A percentile compares a stretch with the other conserved stretches of the same genome.
These are phyloP conservation scores for Psittacula echo DNA, from an alignment of 2,797 vertebrate genomes.

Conservation along the genomic window DNA sequence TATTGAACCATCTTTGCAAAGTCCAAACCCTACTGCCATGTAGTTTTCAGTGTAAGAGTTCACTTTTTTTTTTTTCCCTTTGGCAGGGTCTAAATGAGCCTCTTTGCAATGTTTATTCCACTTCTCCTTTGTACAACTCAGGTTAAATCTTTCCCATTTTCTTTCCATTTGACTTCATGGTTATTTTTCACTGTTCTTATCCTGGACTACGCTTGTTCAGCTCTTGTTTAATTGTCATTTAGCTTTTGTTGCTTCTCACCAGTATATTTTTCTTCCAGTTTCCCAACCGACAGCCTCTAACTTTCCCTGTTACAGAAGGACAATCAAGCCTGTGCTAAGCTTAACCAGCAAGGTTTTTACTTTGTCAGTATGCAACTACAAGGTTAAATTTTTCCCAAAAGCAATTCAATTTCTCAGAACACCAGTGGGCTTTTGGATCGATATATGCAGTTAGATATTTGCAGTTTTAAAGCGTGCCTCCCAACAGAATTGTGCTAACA, in stretches of 20 bases:
- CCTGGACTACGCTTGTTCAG: background rate
- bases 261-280: background rate
- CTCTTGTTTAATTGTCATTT: background rate
- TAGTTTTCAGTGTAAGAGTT: background rate
- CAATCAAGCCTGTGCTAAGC: background rate
- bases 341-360: background rate
- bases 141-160: background rate
- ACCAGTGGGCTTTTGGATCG: background rate
- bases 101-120: background rate
- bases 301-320: background rate
- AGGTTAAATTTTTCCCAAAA: conserved; percentile 2
- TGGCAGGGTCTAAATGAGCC: background rate
- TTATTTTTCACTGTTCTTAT: background rate
- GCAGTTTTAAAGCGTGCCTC: conserved; percentile 33
- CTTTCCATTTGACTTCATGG: background rate
- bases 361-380: conserved; percentile 18
- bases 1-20: background rate
- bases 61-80: background rate
- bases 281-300: background rate
- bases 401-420: background rate
- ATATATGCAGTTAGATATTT: conserved; percentile 19
- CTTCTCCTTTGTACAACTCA: background rate
- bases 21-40: background rate
- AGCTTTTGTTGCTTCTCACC: background rate
- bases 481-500: background rate